Conservation (phyloP, 1,140 invertebrate species). For the Aphaenogaster rudis region DNA sequence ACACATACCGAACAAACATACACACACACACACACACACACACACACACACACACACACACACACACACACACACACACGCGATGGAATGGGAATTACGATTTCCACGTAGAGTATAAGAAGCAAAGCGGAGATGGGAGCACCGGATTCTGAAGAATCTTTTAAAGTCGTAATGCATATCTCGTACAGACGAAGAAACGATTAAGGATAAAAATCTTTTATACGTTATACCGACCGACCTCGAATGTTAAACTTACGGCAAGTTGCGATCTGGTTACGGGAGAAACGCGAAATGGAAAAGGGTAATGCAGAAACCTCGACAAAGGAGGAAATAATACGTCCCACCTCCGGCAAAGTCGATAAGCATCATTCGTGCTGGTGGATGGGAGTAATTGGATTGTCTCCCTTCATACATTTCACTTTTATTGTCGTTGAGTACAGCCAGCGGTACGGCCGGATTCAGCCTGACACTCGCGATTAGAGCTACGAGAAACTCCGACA, state of each 20-base stretch:
- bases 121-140: not conserved
- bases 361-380: constrained; percentile 68
- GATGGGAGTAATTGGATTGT: constrained; percentile 81
- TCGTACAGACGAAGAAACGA: constrained; percentile 58
- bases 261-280: not conserved
- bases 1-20: not conserved
- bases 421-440: constrained; percentile 62
- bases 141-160: constrained; percentile 16
- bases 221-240: constrained; percentile 39
- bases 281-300: not conserved
- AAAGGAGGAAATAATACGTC: constrained; percentile 73
- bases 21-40: not conserved
- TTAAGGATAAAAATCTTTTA: constrained; percentile 58
- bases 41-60: not conserved
- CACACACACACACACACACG: no score
- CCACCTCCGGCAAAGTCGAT: constrained; percentile 68
- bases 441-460: constrained; percentile 53
- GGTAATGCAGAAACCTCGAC: not conserved
- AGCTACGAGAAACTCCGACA: constrained; percentile 43
- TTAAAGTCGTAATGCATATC: constrained; percentile 49
- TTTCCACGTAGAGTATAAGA: constrained; percentile 11
- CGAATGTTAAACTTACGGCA: constrained; percentile 59
- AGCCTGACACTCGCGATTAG: constrained; percentile 70
- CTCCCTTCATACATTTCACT: constrained; percentile 77
- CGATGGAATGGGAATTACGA: constrained; percentile 25